phyloP scores from a whole-genome alignment of 2,888 invertebrate species.

The Pardosa pseudoannulata region DNA sequence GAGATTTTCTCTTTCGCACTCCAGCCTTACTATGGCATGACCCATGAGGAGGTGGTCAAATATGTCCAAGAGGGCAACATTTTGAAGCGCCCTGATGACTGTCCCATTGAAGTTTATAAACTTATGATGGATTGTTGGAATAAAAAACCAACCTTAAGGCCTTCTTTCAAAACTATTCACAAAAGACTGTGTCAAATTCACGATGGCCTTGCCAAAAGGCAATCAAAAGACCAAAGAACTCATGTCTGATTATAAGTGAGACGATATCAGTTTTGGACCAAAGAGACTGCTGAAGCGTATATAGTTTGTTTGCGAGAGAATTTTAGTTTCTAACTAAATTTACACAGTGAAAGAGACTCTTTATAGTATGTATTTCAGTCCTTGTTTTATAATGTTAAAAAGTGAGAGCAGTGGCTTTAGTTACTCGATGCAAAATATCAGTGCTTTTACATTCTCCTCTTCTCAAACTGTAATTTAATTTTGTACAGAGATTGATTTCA shows the following conservation, averaged over 20 bases:
- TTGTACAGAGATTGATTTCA: slow-evolving; percentile 10
- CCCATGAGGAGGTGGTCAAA: slow-evolving; percentile 95
- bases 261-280: slow-evolving; percentile 41
- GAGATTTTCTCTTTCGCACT: slow-evolving; percentile 97
- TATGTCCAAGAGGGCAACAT: slow-evolving; percentile 96
- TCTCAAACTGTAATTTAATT: background rate
- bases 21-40: slow-evolving; percentile 98
- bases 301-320: slow-evolving; percentile 38
- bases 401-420: slow-evolving; percentile 58
- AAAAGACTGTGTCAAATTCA: slow-evolving; percentile 77
- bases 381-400: slow-evolving; percentile 12
- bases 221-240: slow-evolving; percentile 67
- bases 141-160: slow-evolving; percentile 88
- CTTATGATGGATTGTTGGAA: slow-evolving; percentile 97
- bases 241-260: slow-evolving; percentile 47
- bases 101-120: slow-evolving; percentile 90
- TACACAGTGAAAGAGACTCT: background rate
- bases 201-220: slow-evolving; percentile 75
- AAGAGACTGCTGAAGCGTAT: slow-evolving; percentile 37
- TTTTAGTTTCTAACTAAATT: slow-evolving; percentile 27
- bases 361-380: slow-evolving; percentile 15
- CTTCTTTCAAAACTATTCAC: slow-evolving; percentile 82
- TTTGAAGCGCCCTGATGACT: slow-evolving; percentile 92
- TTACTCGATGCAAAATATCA: background rate
- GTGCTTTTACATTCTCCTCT: background rate